Conservation (phyloP, 2,113 vertebrate genomes). For the Salvator merianae region DNA sequence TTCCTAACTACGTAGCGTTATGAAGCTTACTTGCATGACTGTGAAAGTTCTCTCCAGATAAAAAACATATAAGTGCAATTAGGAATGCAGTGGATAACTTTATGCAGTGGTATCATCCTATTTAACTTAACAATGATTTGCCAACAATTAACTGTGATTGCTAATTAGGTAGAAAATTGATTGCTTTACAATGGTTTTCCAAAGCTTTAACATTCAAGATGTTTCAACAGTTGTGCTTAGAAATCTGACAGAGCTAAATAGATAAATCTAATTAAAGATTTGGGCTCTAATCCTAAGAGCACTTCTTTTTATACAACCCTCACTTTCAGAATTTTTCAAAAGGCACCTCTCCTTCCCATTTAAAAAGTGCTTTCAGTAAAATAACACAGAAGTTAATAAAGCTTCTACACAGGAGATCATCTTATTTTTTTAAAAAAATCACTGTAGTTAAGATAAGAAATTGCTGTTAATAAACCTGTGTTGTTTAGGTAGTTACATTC, state of each 20-base stretch:
- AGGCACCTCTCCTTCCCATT: slow-evolving; percentile 42
- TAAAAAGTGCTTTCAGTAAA: slow-evolving; percentile 52
- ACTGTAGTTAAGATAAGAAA: not conserved
- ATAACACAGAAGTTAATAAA: slow-evolving; percentile 55
- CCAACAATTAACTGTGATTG: slow-evolving; percentile 30
- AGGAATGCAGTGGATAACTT: not conserved
- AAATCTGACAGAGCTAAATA: slow-evolving; percentile 66
- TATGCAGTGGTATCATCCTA: not conserved
- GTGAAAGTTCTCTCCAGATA: not conserved
- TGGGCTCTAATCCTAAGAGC: slow-evolving; percentile 61
- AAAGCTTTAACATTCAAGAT: slow-evolving; percentile 44
- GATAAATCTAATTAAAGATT: slow-evolving; percentile 67
- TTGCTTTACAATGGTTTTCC: slow-evolving; percentile 41
- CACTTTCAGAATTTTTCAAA: slow-evolving; percentile 64
- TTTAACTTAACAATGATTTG: not conserved
- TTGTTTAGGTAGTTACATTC: slow-evolving; percentile 12
- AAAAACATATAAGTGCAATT: not conserved
- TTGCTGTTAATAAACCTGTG: slow-evolving; percentile 21
- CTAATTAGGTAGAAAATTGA: slow-evolving; percentile 18
- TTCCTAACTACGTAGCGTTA: not conserved
- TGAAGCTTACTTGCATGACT: not conserved
- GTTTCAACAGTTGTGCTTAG: slow-evolving; percentile 59
- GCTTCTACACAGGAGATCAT: slow-evolving; percentile 32
- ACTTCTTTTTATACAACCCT: slow-evolving; percentile 51
- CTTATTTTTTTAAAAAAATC: slow-evolving; percentile 19